phyloP scores from a whole-genome alignment of 2,797 vertebrate genomes.

The Lagorchestes hirsutus region DNA sequence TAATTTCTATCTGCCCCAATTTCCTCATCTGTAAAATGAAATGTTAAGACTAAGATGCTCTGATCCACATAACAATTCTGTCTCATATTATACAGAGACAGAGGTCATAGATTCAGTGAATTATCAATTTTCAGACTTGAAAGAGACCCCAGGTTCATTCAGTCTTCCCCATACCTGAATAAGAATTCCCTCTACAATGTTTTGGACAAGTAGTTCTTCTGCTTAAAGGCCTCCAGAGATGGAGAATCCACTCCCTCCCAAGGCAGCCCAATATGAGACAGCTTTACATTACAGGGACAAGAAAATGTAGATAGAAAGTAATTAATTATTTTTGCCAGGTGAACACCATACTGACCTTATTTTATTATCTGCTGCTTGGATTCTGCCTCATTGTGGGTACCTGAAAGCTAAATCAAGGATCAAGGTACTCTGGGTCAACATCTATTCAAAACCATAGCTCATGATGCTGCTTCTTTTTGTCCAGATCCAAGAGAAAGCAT shows the following conservation, averaged over 20 bases:
- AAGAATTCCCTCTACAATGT: background rate
- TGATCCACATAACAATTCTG: background rate
- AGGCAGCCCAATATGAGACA: background rate
- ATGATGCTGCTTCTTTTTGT: background rate
- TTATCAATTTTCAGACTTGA: background rate
- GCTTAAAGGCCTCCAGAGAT: background rate
- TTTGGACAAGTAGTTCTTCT: background rate
- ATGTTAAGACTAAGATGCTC: background rate
- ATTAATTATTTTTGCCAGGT: background rate
- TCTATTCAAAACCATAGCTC: background rate
- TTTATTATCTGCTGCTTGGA: background rate
- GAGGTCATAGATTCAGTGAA: background rate
- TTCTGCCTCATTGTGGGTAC: background rate
- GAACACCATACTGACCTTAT: background rate
- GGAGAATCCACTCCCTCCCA: background rate
- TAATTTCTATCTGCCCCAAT: background rate
- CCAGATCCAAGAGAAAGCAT: background rate
- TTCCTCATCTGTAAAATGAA: background rate
- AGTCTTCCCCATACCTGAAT: background rate
- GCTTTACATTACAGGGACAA: background rate
- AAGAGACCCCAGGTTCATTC: background rate
- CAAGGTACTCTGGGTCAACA: background rate
- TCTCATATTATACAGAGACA: background rate
- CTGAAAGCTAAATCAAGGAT: constrained; percentile 1
- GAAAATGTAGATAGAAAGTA: background rate